Conservation (phyloP, 1,140 invertebrate genomes). For the Drosophila serrata region DNA sequence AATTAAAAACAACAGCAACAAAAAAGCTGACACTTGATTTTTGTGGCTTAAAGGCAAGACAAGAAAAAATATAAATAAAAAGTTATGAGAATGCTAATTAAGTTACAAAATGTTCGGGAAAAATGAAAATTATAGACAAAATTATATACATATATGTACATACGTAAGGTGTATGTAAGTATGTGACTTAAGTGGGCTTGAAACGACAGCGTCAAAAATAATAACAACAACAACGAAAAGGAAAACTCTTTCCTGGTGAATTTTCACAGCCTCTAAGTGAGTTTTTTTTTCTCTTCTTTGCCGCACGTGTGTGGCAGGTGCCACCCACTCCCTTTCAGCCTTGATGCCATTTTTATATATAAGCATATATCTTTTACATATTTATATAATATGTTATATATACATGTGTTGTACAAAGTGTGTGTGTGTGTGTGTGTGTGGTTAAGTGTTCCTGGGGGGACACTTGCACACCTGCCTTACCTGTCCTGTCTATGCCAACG, state of each 20-base stretch:
- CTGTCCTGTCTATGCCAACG: conserved; percentile 55
- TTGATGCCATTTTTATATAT: conserved; percentile 36
- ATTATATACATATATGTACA: conserved; percentile 2
- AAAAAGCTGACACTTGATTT: conserved; percentile 50
- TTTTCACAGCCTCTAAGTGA: conserved; percentile 13
- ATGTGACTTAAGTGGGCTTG: conserved; percentile 56
- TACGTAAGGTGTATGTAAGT: conserved; percentile 20
- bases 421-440: conserved; percentile 45
- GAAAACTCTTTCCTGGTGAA: conserved; percentile 26
- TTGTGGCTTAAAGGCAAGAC: background rate
- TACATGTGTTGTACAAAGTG: conserved; percentile 10
- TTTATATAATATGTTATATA: background rate
- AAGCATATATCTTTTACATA: conserved; percentile 16
- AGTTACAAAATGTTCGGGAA: conserved; percentile 73
- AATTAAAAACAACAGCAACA: conserved; percentile 50
- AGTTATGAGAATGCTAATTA: conserved; percentile 73
- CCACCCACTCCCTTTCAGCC: conserved; percentile 21
- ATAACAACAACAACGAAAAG: conserved; percentile 14
- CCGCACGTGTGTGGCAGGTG: conserved; percentile 57
- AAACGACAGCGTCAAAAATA: conserved; percentile 36
- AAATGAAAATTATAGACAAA: conserved; percentile 74
- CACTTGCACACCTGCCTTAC: conserved; percentile 22
- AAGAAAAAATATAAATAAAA: conserved; percentile 24
- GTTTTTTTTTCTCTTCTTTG: too few species aligned
- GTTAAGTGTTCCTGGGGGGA: conserved; percentile 39